Conservation (phyloP, 30 jellyfish, hydroid and myxozoan species). For the Phacellophora camtschatica region DNA sequence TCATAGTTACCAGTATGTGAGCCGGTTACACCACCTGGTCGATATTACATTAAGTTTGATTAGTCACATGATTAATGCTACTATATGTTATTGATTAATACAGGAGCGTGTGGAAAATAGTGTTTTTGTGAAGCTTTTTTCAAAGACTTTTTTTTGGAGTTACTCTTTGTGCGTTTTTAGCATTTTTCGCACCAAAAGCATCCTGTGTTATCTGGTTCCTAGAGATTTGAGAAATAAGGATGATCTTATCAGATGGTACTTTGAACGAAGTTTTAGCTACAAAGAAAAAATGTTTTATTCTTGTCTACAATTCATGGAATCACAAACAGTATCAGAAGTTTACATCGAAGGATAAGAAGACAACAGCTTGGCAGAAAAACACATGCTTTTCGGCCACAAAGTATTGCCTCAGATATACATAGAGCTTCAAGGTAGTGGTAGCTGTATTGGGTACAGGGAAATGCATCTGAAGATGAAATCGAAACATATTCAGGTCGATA, state of each 20-base stretch:
- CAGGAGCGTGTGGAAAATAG: too few species aligned
- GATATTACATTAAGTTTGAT: too few species aligned
- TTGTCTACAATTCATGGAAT: not conserved
- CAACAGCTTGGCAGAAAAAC: slow-evolving; percentile 3
- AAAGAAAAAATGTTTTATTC: not conserved
- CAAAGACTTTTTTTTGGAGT: too few species aligned
- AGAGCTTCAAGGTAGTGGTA: not conserved
- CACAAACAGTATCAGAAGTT: not conserved
- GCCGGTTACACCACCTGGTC: too few species aligned
- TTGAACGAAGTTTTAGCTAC: not conserved
- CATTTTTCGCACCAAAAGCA: too few species aligned
- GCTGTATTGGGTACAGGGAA: slow-evolving; percentile 23
- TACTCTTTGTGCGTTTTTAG: too few species aligned
- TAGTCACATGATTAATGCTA: too few species aligned
- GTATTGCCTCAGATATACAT: not conserved
- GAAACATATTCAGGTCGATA: not conserved
- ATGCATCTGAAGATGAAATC: not conserved
- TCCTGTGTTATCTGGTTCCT: not conserved
- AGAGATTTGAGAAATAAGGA: not conserved
- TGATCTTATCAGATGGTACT: not conserved
- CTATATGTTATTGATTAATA: too few species aligned
- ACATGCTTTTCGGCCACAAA: not conserved
- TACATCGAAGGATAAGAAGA: slow-evolving; percentile 11
- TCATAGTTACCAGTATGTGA: too few species aligned
- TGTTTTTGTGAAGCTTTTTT: too few species aligned